A percentile compares a stretch with the other conserved stretches of the same genome.
Evolutionary conservation across 1,140 invertebrate genomes (phyloP).

Genomic region (Trichomalopsis sarcophagae): DNA sequence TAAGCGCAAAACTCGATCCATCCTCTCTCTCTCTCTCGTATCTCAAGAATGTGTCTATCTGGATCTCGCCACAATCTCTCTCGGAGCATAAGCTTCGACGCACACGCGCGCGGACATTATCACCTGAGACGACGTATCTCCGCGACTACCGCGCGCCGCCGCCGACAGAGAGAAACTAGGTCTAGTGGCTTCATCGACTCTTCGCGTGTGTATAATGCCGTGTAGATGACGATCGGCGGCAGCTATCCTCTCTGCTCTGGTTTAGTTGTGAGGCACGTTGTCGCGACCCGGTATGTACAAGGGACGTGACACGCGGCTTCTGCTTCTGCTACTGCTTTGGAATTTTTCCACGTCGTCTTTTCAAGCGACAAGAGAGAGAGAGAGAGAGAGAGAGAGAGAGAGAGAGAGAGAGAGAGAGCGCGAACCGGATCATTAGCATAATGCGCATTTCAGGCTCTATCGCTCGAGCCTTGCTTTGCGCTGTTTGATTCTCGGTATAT

Average conservation of each 20-base stretch:
- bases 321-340: background rate
- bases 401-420: too few species aligned
- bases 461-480: too few species aligned
- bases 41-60: constrained; percentile 31
- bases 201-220: background rate
- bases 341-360: background rate
- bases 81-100: constrained; percentile 19
- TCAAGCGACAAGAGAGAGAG: too few species aligned
- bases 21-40: background rate
- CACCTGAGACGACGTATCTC: constrained; percentile 30
- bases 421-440: background rate
- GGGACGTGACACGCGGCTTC: background rate
- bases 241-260: background rate
- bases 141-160: background rate
- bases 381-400: too few species aligned
- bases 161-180: constrained; percentile 5
- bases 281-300: background rate
- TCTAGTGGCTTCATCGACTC: constrained; percentile 9
- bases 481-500: background rate
- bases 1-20: background rate
- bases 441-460: background rate
- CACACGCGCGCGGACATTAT: constrained; percentile 23
- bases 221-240: background rate
- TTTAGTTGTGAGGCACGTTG: background rate
- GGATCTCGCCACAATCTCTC: constrained; percentile 19